A percentile compares a stretch with the other conserved stretches of the same genome.
Evolutionary conservation across 37 sponge, comb jelly and placozoan species (phyloP).

Genomic region (Aphrocallistes beatrix): DNA sequence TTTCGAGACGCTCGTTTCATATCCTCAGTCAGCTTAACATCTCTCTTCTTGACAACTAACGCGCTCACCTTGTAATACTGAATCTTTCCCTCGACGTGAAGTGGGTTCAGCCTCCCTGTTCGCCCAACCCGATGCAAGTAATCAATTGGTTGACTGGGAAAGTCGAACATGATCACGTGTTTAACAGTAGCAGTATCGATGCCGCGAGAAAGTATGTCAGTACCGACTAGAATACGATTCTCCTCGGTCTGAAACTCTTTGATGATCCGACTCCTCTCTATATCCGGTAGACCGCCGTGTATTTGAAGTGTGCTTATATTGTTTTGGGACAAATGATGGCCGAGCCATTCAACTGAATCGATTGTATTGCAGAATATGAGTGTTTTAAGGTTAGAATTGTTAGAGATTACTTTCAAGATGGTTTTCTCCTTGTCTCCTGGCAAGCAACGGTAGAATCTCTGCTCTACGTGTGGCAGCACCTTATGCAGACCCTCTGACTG

Average conservation of each 20-base stretch:
- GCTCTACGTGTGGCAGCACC: slow-evolving; percentile 3
- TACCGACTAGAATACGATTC: not conserved
- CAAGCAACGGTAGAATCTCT: not conserved
- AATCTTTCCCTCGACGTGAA: not conserved
- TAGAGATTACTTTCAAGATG: not conserved
- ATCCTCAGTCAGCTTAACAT: not conserved
- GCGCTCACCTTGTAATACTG: not conserved
- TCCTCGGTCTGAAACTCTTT: not conserved
- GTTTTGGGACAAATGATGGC: not conserved
- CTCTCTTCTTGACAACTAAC: not conserved
- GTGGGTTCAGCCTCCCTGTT: not conserved
- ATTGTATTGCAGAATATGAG: slow-evolving; percentile 11
- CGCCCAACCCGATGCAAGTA: not conserved
- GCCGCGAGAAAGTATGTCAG: not conserved
- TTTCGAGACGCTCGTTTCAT: not conserved
- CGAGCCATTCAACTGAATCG: not conserved
- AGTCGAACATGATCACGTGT: slow-evolving; percentile 10
- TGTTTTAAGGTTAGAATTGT: not conserved
- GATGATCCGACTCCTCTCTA: not conserved
- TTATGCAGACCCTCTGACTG: not conserved
- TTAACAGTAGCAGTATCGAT: not conserved
- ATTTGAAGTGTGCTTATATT: not conserved
- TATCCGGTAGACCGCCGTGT: not conserved
- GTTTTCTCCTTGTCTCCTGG: not conserved
- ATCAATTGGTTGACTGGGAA: not conserved